Conservation (phyloP, 2,113 vertebrate species). For the Acanthisitta chloris region DNA sequence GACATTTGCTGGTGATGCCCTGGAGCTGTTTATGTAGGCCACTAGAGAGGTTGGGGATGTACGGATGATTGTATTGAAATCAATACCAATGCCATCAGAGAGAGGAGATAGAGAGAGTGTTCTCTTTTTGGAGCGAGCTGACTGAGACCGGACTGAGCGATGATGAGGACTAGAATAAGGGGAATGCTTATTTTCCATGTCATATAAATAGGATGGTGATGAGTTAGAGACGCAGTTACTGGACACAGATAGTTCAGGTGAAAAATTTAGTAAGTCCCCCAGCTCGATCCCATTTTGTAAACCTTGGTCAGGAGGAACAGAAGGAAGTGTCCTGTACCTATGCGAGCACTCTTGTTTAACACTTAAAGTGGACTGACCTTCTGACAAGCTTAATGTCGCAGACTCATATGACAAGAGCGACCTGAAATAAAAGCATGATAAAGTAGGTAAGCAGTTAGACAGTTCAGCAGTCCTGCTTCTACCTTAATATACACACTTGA, state of each 20-base stretch:
- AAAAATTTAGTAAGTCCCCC: slow-evolving; percentile 73
- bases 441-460: background rate
- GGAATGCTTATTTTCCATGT: slow-evolving; percentile 75
- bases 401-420: slow-evolving; percentile 83
- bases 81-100: slow-evolving; percentile 88
- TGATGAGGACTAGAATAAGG: slow-evolving; percentile 73
- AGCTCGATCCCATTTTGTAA: slow-evolving; percentile 76
- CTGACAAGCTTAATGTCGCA: slow-evolving; percentile 83
- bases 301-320: slow-evolving; percentile 67
- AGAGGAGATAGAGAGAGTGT: slow-evolving; percentile 86
- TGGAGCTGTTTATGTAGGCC: slow-evolving; percentile 90
- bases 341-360: slow-evolving; percentile 86
- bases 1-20: slow-evolving; percentile 78
- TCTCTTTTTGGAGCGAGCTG: slow-evolving; percentile 82
- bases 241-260: slow-evolving; percentile 74
- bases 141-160: slow-evolving; percentile 69
- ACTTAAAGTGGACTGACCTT: slow-evolving; percentile 82
- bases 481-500: background rate
- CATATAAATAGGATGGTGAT: slow-evolving; percentile 83
- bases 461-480: background rate
- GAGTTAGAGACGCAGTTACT: slow-evolving; percentile 75
- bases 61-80: slow-evolving; percentile 92
- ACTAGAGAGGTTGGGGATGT: slow-evolving; percentile 93
- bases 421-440: slow-evolving; percentile 73
- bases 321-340: slow-evolving; percentile 79